phyloP scores from a whole-genome alignment of 2,888 invertebrate genomes.

The Ormyrus nitidulus region DNA sequence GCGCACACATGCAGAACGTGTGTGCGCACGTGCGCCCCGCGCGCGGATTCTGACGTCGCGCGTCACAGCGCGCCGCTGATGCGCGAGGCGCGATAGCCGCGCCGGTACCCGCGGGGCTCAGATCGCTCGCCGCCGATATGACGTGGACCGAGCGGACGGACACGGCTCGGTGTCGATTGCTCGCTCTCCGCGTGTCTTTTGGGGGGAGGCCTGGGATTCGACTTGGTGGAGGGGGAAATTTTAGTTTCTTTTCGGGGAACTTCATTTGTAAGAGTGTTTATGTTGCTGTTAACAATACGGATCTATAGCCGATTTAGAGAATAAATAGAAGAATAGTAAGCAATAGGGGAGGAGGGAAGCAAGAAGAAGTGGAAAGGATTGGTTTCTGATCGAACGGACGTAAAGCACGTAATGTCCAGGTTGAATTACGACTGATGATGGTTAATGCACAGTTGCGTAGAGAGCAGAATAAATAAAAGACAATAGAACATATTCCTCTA shows the following conservation, averaged over 20 bases:
- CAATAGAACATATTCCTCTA: conserved; percentile 4
- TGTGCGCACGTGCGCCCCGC: not conserved
- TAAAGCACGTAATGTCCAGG: conserved; percentile 58
- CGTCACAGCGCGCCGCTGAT: conserved; percentile 26
- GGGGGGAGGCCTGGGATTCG: not conserved
- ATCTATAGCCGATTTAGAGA: not conserved
- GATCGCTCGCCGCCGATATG: conserved; percentile 25
- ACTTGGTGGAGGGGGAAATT: too few species aligned
- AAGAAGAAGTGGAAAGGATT: not conserved
- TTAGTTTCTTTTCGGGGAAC: too few species aligned
- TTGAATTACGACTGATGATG: conserved; percentile 73
- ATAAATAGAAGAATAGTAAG: conserved; percentile 7
- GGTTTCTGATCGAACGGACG: too few species aligned
- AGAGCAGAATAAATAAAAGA: conserved; percentile 72
- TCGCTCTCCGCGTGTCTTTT: not conserved
- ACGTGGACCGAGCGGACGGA: not conserved
- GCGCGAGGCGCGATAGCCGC: not conserved
- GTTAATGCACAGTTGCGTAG: conserved; percentile 72
- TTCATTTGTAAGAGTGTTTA: too few species aligned
- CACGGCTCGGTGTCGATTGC: conserved; percentile 20
- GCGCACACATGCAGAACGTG: not conserved
- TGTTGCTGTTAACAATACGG: too few species aligned
- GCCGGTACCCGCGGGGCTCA: conserved; percentile 19
- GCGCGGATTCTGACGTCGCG: conserved; percentile 16
- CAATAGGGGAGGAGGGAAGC: not conserved